Percentiles rank a stretch among this genome's conserved stretches.
Conservation (phyloP, 2,797 vertebrate species). For the Syndactyla subalaris region DNA sequence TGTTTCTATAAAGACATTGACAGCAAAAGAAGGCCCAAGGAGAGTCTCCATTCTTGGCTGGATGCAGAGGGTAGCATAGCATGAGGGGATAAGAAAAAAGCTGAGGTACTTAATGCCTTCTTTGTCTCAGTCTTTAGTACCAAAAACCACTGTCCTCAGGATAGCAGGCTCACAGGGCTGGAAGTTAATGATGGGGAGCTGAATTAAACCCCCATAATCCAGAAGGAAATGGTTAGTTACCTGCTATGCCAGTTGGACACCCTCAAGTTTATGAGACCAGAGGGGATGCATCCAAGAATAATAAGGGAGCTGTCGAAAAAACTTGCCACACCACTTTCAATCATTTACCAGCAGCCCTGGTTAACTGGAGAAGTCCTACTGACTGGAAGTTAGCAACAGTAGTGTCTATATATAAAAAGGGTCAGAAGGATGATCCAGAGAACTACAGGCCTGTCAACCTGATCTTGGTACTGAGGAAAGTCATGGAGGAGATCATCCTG, state of each 20-base stretch:
- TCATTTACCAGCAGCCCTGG: background rate
- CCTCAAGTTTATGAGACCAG: background rate
- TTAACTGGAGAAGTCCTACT: background rate
- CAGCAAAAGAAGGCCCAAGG: background rate
- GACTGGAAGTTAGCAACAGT: background rate
- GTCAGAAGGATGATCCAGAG: rapidly evolving
- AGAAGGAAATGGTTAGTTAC: background rate
- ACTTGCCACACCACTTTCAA: rapidly evolving
- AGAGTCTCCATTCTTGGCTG: background rate
- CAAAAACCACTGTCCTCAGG: background rate
- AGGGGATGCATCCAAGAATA: background rate
- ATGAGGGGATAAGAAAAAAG: background rate
- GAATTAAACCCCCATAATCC: background rate
- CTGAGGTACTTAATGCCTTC: background rate
- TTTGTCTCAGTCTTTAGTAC: background rate
- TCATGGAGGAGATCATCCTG: background rate
- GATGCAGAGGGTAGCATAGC: background rate
- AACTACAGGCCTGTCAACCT: background rate
- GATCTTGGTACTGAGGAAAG: rapidly evolving
- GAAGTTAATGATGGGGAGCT: background rate
- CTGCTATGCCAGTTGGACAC: background rate
- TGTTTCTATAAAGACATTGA: background rate
- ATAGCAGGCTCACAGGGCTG: background rate
- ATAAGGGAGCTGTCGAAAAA: background rate
- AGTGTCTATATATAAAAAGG: background rate